Conservation (phyloP, 2,797 vertebrate genomes). For the Protosalanx chinensis region DNA sequence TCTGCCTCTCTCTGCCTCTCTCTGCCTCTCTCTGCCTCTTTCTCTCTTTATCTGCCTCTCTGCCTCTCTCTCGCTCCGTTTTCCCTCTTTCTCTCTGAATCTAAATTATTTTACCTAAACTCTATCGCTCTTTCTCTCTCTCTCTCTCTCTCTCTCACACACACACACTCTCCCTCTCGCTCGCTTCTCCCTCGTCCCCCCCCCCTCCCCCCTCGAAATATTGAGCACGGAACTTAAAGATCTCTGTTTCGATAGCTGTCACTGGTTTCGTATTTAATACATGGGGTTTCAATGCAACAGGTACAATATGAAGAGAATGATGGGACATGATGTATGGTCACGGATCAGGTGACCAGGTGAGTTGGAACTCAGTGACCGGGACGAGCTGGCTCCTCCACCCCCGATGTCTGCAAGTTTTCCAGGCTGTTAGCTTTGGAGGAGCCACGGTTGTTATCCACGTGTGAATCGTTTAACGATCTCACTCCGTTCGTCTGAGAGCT, state of each 20-base stretch:
- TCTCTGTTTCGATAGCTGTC: too few species aligned
- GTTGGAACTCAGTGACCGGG: slow-evolving; percentile 3
- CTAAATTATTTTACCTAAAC: too few species aligned
- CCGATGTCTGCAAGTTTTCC: slow-evolving; percentile 19
- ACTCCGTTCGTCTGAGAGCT: slow-evolving; percentile 36
- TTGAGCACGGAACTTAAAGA: not conserved
- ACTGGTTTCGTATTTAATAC: too few species aligned
- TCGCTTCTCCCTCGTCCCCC: too few species aligned
- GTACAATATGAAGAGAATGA: not conserved
- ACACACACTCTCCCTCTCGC: too few species aligned
- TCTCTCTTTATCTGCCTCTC: not conserved
- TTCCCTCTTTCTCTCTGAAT: too few species aligned
- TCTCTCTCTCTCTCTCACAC: not conserved
- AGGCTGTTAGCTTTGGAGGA: slow-evolving; percentile 21
- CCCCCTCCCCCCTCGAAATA: too few species aligned
- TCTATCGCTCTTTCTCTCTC: not conserved
- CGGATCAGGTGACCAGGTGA: not conserved
- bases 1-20: too few species aligned
- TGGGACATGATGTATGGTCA: not conserved
- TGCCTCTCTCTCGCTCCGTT: too few species aligned
- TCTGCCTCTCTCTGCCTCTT: not conserved
- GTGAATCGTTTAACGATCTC: slow-evolving; percentile 53
- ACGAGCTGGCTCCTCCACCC: slow-evolving; percentile 6
- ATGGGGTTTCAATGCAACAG: not conserved
- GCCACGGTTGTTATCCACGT: slow-evolving; percentile 27